phyloP scores from a whole-genome alignment of 2,113 vertebrate species.

The Urocolius indicus region DNA sequence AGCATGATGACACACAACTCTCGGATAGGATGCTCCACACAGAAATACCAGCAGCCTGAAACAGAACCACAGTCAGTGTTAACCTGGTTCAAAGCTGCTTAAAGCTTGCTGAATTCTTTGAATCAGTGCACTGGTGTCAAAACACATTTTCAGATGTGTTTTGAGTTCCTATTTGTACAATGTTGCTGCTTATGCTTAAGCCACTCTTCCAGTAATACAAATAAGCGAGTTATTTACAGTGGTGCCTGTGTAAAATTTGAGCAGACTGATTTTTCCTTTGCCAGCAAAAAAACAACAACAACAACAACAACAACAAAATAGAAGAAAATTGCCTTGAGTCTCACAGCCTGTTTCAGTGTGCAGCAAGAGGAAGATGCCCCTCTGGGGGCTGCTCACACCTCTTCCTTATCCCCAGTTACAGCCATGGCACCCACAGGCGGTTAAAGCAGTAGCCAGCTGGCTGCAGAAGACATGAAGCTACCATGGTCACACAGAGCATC shows the following conservation, averaged over 20 bases:
- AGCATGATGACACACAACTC: neutral
- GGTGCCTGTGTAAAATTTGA: slow-evolving; percentile 52
- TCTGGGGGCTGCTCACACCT: neutral
- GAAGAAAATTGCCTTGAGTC: slow-evolving; percentile 32
- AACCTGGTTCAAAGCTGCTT: slow-evolving; percentile 73
- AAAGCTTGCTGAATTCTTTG: slow-evolving; percentile 74
- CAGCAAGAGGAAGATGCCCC: slow-evolving; percentile 42
- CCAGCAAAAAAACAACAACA: neutral
- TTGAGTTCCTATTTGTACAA: slow-evolving; percentile 3
- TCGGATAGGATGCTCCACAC: neutral
- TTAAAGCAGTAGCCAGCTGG: slow-evolving; percentile 24
- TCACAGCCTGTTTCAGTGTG: slow-evolving; percentile 62
- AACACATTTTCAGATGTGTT: slow-evolving; percentile 4
- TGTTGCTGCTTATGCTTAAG: slow-evolving; percentile 59
- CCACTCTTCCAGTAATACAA: slow-evolving; percentile 50
- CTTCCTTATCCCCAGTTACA: slow-evolving; percentile 59
- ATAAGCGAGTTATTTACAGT: slow-evolving; percentile 80
- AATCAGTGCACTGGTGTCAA: slow-evolving; percentile 67
- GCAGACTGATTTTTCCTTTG: slow-evolving; percentile 33
- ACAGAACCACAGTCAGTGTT: slow-evolving; percentile 35
- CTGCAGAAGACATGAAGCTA: slow-evolving; percentile 14
- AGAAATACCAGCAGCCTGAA: slow-evolving; percentile 42
- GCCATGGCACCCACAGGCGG: slow-evolving; percentile 40
- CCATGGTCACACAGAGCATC: neutral
- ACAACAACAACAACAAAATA: too few species aligned